phyloP scores from a whole-genome alignment of 2,888 invertebrate genomes.

The Chelonus formosanus region DNA sequence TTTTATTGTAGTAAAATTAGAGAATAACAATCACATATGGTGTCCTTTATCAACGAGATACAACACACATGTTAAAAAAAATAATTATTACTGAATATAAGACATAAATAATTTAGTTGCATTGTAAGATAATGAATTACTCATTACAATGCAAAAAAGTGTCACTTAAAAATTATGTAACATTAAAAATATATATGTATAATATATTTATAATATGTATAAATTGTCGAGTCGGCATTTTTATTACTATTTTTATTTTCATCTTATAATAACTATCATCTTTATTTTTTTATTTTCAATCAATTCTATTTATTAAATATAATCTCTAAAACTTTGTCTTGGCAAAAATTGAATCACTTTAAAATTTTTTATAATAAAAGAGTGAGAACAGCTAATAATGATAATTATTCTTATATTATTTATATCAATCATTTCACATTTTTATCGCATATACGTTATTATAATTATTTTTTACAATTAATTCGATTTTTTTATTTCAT shows the following conservation, averaged over 20 bases:
- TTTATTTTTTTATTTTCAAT: slow-evolving; percentile 15
- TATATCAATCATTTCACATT: no score
- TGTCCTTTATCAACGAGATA: slow-evolving; percentile 64
- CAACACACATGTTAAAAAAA: slow-evolving; percentile 54
- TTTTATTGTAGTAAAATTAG: slow-evolving; percentile 64
- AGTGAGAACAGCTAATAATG: no score
- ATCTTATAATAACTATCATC: background rate
- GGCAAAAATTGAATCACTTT: slow-evolving; percentile 1
- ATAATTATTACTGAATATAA: slow-evolving; percentile 3
- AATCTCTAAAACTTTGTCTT: slow-evolving; percentile 7
- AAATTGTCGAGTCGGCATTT: slow-evolving; percentile 60
- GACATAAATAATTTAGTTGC: slow-evolving; percentile 9
- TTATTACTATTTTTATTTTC: background rate
- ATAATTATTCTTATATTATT: no score
- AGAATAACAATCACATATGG: slow-evolving; percentile 66
- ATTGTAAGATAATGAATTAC: slow-evolving; percentile 40
- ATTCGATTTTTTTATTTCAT: no score
- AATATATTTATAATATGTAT: slow-evolving; percentile 59
- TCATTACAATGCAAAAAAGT: slow-evolving; percentile 51
- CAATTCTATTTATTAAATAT: slow-evolving; percentile 16
- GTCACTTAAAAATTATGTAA: slow-evolving; percentile 64
- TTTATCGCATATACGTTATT: no score
- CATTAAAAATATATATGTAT: slow-evolving; percentile 62
- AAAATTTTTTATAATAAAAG: background rate
- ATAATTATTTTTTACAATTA: no score